Evolutionary conservation across 2,113 vertebrate genomes (phyloP), one percentile per base, ranked within the genome.

Genomic region (Drymodes brunneopygia): DNA sequence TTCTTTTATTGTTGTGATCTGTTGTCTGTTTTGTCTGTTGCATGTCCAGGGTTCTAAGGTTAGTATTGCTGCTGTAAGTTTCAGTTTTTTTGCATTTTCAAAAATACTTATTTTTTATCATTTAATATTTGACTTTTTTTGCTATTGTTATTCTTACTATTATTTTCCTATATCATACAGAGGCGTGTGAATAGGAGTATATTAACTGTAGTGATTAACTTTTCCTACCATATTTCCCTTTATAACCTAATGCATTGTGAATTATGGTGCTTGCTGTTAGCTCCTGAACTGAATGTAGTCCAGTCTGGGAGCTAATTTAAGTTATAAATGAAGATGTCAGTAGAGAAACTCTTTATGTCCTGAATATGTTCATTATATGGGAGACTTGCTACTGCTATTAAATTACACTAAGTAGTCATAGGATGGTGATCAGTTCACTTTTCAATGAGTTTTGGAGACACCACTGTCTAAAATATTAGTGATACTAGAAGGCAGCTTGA

Each of bases 11-110:
- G 97, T 98, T 97, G 97, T 98, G 97, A 90, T 98, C 95, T 98
- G 97, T 98, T 98, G 97, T 98, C 98, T 98, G 98, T 98, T 98
- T 98, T 98, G 98, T 98, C 98, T 98, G 97, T 98, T 98, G 98
- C 98, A 99, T 99, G 96, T 98, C 97, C 98, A 98, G 99, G 99
- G 98, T 98, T 99, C 99, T 99, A 99, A 99, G 99, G 99, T 98
- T 99, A 99, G 98, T 99, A 98, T 98, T 98, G 98, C 98, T 98
- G 96, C 98, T 99, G 98, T 99, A 99, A 99, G 98, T 98, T 98
- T 98, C 95, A 95, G 98, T 98, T 98, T 97, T 97, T 98, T 98
- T 97, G 80, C 95, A 97, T 97, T 98, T 96, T 95, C 45, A 97
- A 97, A 98, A 97, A 83, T 96, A 95, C 20, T 97, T 96, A 48